Conservation (phyloP, 2,797 vertebrate species). For the Meda fulgida region DNA sequence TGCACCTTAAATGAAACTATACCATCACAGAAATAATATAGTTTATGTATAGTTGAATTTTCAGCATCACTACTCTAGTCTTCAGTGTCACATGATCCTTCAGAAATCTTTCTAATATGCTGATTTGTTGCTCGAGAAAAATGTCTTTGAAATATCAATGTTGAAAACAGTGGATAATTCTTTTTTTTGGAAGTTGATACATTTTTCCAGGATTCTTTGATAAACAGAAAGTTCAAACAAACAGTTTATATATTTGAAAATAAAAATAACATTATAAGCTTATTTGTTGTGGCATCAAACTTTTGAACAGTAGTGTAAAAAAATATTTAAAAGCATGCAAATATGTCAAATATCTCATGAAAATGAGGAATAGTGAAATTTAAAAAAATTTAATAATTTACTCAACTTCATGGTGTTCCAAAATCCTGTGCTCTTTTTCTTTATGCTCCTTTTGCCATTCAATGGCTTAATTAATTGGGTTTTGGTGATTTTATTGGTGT, state of each 20-base stretch:
- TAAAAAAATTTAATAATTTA: not conserved
- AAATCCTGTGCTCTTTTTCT: not conserved
- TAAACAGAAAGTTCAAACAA: not conserved
- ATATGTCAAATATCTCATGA: not conserved
- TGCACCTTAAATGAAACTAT: not conserved
- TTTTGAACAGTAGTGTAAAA: not conserved
- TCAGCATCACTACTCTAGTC: not conserved
- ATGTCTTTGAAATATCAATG: not conserved
- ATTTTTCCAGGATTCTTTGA: not conserved
- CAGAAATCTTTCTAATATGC: not conserved
- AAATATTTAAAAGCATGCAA: not conserved
- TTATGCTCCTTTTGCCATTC: not conserved
- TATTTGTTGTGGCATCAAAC: not conserved
- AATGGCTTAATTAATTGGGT: not conserved
- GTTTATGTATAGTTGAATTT: no score
- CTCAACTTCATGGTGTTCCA: not conserved
- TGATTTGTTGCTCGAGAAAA: not conserved
- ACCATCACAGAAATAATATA: no score
- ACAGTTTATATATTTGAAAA: not conserved
- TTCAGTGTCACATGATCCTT: conserved; percentile 3
- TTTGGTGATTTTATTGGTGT: not conserved
- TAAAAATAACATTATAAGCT: not conserved
- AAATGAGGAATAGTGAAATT: not conserved
- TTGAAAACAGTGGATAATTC: not conserved
- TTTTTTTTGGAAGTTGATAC: not conserved